A percentile compares a stretch with the other conserved stretches of the same genome.
phyloP scores from a whole-genome alignment of 2,888 invertebrate species.

The Brachypterus glaber region DNA sequence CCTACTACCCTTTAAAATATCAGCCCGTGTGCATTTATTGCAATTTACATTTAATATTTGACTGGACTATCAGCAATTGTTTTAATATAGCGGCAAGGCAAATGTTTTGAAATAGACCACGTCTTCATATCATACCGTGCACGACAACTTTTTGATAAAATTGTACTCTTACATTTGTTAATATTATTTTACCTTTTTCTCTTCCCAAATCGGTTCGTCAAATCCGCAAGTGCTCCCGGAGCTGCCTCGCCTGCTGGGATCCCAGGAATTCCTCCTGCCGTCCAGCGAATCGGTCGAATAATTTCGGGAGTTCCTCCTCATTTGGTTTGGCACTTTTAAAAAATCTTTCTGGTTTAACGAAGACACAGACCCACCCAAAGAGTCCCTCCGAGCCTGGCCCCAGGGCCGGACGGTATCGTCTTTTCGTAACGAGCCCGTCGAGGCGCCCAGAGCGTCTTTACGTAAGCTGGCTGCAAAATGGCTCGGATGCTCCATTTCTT shows the following conservation, averaged over 20 bases:
- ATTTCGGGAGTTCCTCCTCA: conserved; percentile 45
- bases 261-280: conserved; percentile 59
- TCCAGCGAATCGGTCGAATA: conserved; percentile 66
- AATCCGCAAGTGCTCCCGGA: conserved; percentile 49
- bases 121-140: too few species aligned
- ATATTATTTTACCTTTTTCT: conserved; percentile 42
- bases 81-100: neutral
- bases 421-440: conserved; percentile 32
- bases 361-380: conserved; percentile 29
- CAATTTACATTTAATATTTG: too few species aligned
- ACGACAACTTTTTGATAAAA: too few species aligned
- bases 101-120: too few species aligned
- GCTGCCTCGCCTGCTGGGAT: conserved; percentile 53
- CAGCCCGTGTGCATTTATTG: too few species aligned
- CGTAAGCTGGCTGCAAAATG: conserved; percentile 59
- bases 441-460: conserved; percentile 41
- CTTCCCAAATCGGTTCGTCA: conserved; percentile 54
- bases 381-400: conserved; percentile 24
- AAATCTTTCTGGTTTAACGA: conserved; percentile 40
- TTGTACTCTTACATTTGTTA: too few species aligned
- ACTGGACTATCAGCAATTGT: neutral
- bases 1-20: too few species aligned
- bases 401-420: conserved; percentile 24
- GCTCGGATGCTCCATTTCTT: conserved; percentile 60
- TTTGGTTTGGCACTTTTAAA: conserved; percentile 38